Percentiles rank a stretch among this genome's conserved stretches.
These are phyloP conservation scores for Falcaria lacertinaria DNA, from an alignment of 2,888 invertebrate species.

Conservation along the genomic window DNA sequence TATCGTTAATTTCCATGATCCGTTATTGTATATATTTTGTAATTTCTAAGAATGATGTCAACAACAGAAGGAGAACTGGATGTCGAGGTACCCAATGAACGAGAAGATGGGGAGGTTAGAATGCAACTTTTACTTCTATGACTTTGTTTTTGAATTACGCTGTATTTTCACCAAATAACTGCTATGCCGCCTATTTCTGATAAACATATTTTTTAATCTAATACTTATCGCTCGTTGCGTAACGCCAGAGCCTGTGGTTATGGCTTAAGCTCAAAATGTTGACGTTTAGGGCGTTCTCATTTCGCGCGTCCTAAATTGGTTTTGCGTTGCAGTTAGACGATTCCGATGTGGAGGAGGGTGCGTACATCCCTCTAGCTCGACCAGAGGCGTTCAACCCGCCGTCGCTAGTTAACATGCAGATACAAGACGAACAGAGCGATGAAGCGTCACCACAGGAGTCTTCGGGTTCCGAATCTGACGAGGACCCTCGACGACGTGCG, in stretches of 20 bases:
- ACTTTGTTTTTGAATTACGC: constrained; percentile 4
- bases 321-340: constrained; percentile 57
- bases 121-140: constrained; percentile 26
- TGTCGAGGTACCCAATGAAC: constrained; percentile 79
- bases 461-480: constrained; percentile 80
- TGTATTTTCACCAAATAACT: constrained; percentile 11
- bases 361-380: constrained; percentile 79
- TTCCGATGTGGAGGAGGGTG: constrained; percentile 74
- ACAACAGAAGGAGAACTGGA: constrained; percentile 81
- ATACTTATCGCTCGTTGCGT: too few relatives aligned
- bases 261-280: neutral
- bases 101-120: constrained; percentile 85
- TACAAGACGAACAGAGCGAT: constrained; percentile 81
- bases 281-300: constrained; percentile 16
- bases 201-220: too few relatives aligned
- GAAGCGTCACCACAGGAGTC: constrained; percentile 74
- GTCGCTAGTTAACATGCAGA: constrained; percentile 71
- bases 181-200: neutral
- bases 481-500: constrained; percentile 67
- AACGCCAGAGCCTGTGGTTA: too few relatives aligned
- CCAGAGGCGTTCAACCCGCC: constrained; percentile 77
- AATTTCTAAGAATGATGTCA: constrained; percentile 61
- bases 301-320: constrained; percentile 5
- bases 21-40: constrained; percentile 30
- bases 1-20: constrained; percentile 51